Evolutionary conservation across 2,888 invertebrate species (phyloP).

Genomic region (Volucella inanis): DNA sequence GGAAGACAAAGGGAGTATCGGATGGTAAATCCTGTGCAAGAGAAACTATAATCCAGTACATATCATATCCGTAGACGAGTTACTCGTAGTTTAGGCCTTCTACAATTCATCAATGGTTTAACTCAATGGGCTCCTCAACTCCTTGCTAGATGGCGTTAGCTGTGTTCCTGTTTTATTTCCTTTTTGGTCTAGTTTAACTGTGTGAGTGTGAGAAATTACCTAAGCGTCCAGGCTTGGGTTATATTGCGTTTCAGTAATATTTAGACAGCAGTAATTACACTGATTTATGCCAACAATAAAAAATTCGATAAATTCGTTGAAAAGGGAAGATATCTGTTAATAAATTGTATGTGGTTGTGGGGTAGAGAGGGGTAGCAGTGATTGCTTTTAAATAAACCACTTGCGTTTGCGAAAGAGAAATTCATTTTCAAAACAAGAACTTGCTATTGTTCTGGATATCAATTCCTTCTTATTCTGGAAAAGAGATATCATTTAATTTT

Average conservation of each 20-base stretch:
- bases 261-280: conserved; percentile 56
- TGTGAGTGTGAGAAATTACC: background rate
- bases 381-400: background rate
- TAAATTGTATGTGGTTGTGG: conserved; percentile 15
- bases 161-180: background rate
- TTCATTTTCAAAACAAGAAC: background rate
- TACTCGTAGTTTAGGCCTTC: conserved; percentile 51
- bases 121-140: conserved; percentile 13
- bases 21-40: conserved; percentile 28
- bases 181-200: background rate
- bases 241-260: conserved; percentile 14
- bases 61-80: conserved; percentile 46
- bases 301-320: conserved; percentile 52
- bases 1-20: conserved; percentile 6
- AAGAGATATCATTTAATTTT: no score
- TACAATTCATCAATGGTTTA: conserved; percentile 56
- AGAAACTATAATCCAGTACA: conserved; percentile 47
- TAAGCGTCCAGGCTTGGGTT: conserved; percentile 18
- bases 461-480: no score
- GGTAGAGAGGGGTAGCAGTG: no score
- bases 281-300: conserved; percentile 61
- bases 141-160: conserved; percentile 21
- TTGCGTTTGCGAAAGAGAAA: background rate
- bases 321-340: conserved; percentile 7
- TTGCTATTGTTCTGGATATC: no score